phyloP scores from a whole-genome alignment of 2,113 vertebrate species.

The Rhodinocichla rosea region DNA sequence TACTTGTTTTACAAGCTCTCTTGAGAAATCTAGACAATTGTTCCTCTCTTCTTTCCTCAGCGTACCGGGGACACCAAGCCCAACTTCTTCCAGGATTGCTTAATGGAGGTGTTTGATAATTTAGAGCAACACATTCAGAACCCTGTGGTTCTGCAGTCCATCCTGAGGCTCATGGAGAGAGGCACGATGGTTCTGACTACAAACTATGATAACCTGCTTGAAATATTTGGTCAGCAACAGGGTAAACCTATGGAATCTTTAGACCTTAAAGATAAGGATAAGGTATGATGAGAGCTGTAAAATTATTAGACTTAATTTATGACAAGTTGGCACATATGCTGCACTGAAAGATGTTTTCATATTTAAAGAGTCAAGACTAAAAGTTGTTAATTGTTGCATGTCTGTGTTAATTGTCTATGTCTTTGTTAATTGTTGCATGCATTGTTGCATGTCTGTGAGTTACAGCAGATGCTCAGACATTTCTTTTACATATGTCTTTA shows the following conservation, averaged over 20 bases:
- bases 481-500: background rate
- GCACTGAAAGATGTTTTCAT: background rate
- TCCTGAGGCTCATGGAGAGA: constrained; percentile 72
- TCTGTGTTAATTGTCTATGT: no score
- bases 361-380: background rate
- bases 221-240: constrained; percentile 74
- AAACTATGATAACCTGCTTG: constrained; percentile 76
- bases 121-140: constrained; percentile 74
- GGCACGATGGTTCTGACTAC: constrained; percentile 75
- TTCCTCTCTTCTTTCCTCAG: background rate
- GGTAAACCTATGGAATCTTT: constrained; percentile 75
- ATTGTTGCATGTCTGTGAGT: background rate
- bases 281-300: constrained; percentile 41
- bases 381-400: background rate
- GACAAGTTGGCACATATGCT: background rate
- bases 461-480: background rate
- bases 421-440: no score
- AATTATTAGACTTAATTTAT: background rate
- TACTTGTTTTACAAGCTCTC: background rate
- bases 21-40: background rate
- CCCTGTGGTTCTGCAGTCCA: constrained; percentile 63
- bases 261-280: constrained; percentile 74
- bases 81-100: constrained; percentile 78
- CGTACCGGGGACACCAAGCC: constrained; percentile 72
- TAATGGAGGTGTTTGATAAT: constrained; percentile 75